Evolutionary conservation across 2,888 invertebrate genomes (phyloP).

Genomic region (Isoperla grammatica): DNA sequence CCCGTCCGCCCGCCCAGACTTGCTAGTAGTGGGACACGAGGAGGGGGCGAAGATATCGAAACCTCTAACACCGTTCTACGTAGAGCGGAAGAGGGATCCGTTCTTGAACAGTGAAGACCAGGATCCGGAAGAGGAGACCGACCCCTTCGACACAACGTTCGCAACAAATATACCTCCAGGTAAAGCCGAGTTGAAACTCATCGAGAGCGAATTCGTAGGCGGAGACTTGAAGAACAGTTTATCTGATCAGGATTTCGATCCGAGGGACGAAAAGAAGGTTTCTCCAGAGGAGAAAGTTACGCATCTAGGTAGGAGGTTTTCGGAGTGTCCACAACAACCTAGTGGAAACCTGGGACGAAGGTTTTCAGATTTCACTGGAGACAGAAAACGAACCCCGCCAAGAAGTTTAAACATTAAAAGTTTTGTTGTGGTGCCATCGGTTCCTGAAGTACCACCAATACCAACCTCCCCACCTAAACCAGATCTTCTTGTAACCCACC

Average conservation of each 20-base stretch:
- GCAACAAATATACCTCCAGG: constrained; percentile 68
- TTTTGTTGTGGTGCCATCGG: constrained; percentile 14
- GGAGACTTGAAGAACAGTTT: constrained; percentile 32
- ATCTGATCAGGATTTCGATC: constrained; percentile 37
- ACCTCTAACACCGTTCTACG: constrained; percentile 75
- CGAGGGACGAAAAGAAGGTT: constrained; percentile 22
- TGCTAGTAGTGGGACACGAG: constrained; percentile 25
- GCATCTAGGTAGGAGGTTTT: constrained; percentile 6
- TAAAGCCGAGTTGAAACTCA: constrained; percentile 68
- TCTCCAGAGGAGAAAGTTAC: constrained; percentile 13
- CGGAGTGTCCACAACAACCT: not conserved
- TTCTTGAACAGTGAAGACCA: constrained; percentile 29
- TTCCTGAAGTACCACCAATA: not conserved
- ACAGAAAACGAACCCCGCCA: constrained; percentile 19
- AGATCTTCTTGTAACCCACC: constrained; percentile 45
- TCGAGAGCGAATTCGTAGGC: constrained; percentile 67
- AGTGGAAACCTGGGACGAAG: constrained; percentile 8
- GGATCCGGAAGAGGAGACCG: constrained; percentile 45
- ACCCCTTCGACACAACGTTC: constrained; percentile 86
- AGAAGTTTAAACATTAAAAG: constrained; percentile 18
- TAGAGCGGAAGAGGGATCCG: constrained; percentile 3
- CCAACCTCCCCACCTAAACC: constrained; percentile 23
- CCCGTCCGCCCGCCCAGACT: constrained; percentile 37
- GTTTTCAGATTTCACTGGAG: constrained; percentile 27
- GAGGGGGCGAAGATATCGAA: constrained; percentile 44